These are phyloP conservation scores for Nephila pilipes DNA, from an alignment of 1,140 invertebrate species.

Conservation along the genomic window DNA sequence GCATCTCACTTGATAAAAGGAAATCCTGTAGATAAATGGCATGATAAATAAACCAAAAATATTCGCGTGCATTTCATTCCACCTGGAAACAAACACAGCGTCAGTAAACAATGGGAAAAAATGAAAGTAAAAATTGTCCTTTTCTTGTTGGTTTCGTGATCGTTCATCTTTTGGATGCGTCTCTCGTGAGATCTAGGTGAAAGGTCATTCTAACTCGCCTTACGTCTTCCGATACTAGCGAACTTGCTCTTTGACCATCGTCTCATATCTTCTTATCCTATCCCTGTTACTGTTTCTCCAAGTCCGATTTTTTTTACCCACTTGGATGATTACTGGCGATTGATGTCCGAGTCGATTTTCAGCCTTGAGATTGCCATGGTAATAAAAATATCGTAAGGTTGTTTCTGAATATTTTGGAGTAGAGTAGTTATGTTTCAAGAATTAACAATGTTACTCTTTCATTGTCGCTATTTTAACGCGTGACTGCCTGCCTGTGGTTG, in stretches of 20 bases:
- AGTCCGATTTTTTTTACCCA: background rate
- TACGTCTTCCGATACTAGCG: background rate
- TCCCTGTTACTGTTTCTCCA: background rate
- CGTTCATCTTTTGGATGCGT: background rate
- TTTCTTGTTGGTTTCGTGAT: background rate
- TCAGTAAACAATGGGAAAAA: background rate
- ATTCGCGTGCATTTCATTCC: background rate
- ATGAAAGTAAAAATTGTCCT: background rate
- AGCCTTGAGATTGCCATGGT: background rate
- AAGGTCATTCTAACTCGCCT: background rate
- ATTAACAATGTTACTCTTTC: background rate
- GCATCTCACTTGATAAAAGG: too few species aligned
- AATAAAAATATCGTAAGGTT: background rate
- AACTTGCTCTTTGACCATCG: background rate
- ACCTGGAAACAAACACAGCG: background rate
- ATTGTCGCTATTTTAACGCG: background rate
- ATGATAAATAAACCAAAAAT: background rate
- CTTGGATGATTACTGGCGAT: background rate
- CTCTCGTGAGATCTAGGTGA: slow-evolving; percentile 8
- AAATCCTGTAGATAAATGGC: background rate
- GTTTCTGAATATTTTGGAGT: too few species aligned
- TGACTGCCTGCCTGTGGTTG: background rate
- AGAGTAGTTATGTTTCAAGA: too few species aligned
- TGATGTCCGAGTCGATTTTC: background rate
- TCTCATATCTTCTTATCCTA: slow-evolving; percentile 19